Conservation (phyloP, 2,888 invertebrate genomes). For the Eucera pruinosa region DNA sequence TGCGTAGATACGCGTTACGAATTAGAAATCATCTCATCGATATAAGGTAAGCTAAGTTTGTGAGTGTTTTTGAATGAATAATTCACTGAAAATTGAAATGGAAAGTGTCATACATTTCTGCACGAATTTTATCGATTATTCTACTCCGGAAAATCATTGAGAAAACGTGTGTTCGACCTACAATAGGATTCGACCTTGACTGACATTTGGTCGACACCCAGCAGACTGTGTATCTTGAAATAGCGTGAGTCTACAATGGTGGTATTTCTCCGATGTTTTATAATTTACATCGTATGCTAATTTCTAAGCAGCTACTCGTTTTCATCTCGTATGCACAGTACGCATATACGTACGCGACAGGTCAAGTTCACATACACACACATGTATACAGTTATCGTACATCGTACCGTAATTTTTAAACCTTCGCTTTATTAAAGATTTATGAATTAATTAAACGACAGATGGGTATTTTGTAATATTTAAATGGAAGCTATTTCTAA, state of each 20-base stretch:
- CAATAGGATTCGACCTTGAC: conserved; percentile 75
- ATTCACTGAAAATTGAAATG: neutral
- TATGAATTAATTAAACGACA: neutral
- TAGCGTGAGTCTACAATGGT: conserved; percentile 3
- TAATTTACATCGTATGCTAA: neutral
- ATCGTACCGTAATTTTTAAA: neutral
- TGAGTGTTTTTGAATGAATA: conserved; percentile 44
- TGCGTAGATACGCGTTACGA: conserved; percentile 37
- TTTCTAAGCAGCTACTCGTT: neutral
- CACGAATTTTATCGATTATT: neutral
- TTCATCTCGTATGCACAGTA: neutral
- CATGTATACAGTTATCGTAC: neutral
- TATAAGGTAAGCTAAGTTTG: conserved; percentile 70
- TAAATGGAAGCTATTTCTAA: neutral
- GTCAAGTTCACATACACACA: conserved; percentile 22
- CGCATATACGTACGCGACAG: neutral
- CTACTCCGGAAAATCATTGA: conserved; percentile 23
- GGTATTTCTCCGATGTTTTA: neutral
- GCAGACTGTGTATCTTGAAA: conserved; percentile 16
- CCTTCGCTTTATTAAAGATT: neutral
- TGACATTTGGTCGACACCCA: conserved; percentile 74
- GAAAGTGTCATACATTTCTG: conserved; percentile 12
- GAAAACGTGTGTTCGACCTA: conserved; percentile 39
- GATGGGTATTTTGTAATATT: neutral
- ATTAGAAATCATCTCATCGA: conserved; percentile 54